phyloP scores from a whole-genome alignment of 2,797 vertebrate genomes.

The Taeniopygia guttata region DNA sequence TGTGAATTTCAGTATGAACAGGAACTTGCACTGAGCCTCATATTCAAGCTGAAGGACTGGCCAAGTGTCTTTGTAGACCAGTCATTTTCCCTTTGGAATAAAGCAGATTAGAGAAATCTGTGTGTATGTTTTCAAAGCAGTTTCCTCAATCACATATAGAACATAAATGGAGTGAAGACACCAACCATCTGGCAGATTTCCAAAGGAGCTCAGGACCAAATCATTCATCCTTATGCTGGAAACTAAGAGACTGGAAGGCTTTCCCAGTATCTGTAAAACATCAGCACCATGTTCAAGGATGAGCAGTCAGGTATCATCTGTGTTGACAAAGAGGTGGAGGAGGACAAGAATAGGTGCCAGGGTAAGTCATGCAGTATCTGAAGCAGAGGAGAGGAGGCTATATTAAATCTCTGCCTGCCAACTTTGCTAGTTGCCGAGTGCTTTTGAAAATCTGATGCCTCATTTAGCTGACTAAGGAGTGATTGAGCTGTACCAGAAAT shows the following conservation, averaged over 20 bases:
- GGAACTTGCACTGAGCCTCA: background rate
- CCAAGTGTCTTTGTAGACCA: background rate
- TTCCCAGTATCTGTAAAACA: background rate
- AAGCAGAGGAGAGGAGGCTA: background rate
- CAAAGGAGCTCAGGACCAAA: background rate
- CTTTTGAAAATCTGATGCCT: constrained; percentile 41
- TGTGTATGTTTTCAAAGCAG: background rate
- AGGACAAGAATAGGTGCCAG: background rate
- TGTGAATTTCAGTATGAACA: background rate
- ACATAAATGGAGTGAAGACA: background rate
- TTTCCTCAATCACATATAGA: background rate
- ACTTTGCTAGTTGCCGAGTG: constrained; percentile 8
- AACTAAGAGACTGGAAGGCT: background rate
- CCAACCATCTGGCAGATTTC: background rate
- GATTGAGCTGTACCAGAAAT: constrained; percentile 49
- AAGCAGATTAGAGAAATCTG: background rate
- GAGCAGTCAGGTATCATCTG: constrained; percentile 1
- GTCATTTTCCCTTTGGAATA: background rate
- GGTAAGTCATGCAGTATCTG: background rate
- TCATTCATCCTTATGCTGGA: background rate
- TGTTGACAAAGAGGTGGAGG: constrained; percentile 4
- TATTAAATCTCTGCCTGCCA: constrained; percentile 8
- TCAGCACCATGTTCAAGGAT: background rate
- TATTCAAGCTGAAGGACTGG: background rate
- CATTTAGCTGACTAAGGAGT: constrained; percentile 53